phyloP scores from a whole-genome alignment of 92 coral and sea anemone genomes.

The Zoanthus gigantus region DNA sequence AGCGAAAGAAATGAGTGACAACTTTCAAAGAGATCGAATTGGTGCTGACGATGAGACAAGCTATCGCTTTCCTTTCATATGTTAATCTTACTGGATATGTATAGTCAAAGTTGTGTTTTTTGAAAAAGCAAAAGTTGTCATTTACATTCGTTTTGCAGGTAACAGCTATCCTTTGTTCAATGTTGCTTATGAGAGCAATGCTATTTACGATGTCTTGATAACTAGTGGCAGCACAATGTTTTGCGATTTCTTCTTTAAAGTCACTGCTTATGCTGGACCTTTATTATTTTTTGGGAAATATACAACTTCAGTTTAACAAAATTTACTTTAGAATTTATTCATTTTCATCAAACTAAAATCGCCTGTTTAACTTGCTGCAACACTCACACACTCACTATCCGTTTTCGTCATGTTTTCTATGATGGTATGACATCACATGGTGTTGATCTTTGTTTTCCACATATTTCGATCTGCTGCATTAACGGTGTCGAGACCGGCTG shows the following conservation, averaged over 20 bases:
- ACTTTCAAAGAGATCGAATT: slow-evolving; percentile 60
- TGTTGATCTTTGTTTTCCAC: too few species aligned
- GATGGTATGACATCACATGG: background rate
- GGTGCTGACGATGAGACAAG: slow-evolving; percentile 60
- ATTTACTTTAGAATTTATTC: background rate
- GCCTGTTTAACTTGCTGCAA: too few species aligned
- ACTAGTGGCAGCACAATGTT: background rate
- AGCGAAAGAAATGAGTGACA: slow-evolving; percentile 27
- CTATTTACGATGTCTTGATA: background rate
- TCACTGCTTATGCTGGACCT: background rate
- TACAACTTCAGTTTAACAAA: background rate
- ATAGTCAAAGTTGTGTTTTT: slow-evolving; percentile 31
- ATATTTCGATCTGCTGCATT: too few species aligned
- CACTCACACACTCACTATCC: too few species aligned
- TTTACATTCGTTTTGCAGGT: slow-evolving; percentile 29
- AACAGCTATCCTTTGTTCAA: slow-evolving; percentile 11
- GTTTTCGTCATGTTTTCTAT: background rate
- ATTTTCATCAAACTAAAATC: too few species aligned
- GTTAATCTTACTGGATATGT: slow-evolving; percentile 42
- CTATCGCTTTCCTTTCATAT: slow-evolving; percentile 56
- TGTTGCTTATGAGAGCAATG: background rate
- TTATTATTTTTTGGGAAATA: background rate
- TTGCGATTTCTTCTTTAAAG: background rate
- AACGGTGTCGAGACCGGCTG: too few species aligned
- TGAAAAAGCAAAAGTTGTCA: slow-evolving; percentile 48